Evolutionary conservation across 2,888 invertebrate genomes (phyloP).

Genomic region (Agonum fuliginosum): DNA sequence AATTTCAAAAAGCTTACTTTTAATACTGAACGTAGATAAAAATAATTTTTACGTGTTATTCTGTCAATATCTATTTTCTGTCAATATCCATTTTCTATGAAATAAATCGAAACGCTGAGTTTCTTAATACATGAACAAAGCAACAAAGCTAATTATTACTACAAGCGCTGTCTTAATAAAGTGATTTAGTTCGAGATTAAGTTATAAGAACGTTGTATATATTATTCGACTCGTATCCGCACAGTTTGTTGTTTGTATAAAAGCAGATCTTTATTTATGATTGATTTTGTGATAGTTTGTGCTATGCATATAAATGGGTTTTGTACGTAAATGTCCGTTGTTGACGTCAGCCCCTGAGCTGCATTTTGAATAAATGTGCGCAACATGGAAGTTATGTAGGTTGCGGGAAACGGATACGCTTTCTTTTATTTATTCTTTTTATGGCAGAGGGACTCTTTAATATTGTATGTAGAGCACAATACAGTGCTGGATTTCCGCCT

Average conservation of each 20-base stretch:
- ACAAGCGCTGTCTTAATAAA: background rate
- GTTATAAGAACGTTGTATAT: slow-evolving; percentile 1
- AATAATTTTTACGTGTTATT: too few species aligned
- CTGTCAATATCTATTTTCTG: too few species aligned
- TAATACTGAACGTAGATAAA: too few species aligned
- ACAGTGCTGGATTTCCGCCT: too few species aligned
- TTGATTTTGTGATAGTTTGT: slow-evolving; percentile 40
- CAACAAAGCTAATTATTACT: too few species aligned
- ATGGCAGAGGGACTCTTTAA: background rate
- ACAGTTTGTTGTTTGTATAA: background rate
- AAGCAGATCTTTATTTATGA: slow-evolving; percentile 34
- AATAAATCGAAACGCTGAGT: too few species aligned
- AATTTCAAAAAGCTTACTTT: too few species aligned
- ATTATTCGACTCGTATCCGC: background rate
- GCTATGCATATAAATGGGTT: slow-evolving; percentile 47
- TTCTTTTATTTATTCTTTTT: slow-evolving; percentile 32
- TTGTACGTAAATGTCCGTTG: slow-evolving; percentile 45
- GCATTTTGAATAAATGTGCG: slow-evolving; percentile 48
- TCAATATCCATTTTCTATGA: too few species aligned
- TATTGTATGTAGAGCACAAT: background rate
- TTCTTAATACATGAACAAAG: too few species aligned
- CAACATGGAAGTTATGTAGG: slow-evolving; percentile 44
- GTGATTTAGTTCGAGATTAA: slow-evolving; percentile 4
- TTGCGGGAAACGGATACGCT: slow-evolving; percentile 31
- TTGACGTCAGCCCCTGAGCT: slow-evolving; percentile 40